Percentiles rank a stretch among this genome's conserved stretches.
These are phyloP conservation scores for Euzophera pinguis DNA, from an alignment of 2,888 invertebrate species.

Conservation along the genomic window DNA sequence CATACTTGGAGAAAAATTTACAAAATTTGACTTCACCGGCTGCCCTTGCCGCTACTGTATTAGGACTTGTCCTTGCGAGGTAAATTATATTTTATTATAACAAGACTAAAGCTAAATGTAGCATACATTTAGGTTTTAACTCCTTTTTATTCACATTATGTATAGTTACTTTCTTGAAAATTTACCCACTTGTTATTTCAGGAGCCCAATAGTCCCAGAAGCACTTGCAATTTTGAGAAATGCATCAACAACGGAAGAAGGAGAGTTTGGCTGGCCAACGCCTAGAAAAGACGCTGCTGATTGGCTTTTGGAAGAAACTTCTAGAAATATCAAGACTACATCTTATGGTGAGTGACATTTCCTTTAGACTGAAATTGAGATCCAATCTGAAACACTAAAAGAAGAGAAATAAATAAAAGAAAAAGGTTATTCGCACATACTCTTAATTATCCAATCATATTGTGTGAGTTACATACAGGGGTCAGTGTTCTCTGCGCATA, in stretches of 20 bases:
- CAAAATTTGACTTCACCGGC: conserved; percentile 78
- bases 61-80: conserved; percentile 79
- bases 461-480: too few relatives aligned
- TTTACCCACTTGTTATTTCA: conserved; percentile 28
- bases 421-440: too few relatives aligned
- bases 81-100: conserved; percentile 23
- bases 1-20: conserved; percentile 79
- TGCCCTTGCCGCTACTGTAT: conserved; percentile 79
- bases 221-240: conserved; percentile 79
- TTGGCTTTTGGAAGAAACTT: conserved; percentile 81
- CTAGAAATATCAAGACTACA: conserved; percentile 78
- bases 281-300: conserved; percentile 81
- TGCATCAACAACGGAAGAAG: conserved; percentile 83
- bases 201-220: conserved; percentile 77
- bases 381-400: too few relatives aligned
- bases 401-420: too few relatives aligned
- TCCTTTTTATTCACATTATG: too few relatives aligned
- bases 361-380: too few relatives aligned
- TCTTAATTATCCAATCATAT: too few relatives aligned
- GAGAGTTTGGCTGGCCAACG: conserved; percentile 84
- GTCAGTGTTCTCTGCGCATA: too few relatives aligned
- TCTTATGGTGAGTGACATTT: conserved; percentile 52
- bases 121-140: too few relatives aligned
- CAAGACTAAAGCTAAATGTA: neutral
- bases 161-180: too few relatives aligned